Evolutionary conservation across 2,888 invertebrate genomes (phyloP).

Genomic region (Epirrhoe tristata): DNA sequence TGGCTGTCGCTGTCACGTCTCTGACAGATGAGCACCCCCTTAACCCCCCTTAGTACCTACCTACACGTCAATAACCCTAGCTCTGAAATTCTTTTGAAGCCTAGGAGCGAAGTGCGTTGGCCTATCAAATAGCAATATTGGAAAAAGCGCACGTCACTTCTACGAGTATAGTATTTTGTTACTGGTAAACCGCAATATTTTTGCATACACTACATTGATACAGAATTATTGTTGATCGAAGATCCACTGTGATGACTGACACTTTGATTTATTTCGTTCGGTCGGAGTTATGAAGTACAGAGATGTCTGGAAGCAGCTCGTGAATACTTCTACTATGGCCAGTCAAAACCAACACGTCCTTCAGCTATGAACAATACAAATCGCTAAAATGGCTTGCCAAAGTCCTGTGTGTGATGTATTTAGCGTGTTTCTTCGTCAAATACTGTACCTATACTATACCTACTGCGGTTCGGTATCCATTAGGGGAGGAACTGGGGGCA

Average conservation of each 20-base stretch:
- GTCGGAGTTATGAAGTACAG: no score
- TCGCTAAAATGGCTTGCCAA: not conserved
- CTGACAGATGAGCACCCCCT: conserved; percentile 46
- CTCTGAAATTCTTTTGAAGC: conserved; percentile 12
- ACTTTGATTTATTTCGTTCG: no score
- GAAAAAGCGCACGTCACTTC: conserved; percentile 3
- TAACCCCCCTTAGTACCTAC: conserved; percentile 6
- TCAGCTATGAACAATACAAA: not conserved
- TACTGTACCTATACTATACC: not conserved
- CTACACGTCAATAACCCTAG: conserved; percentile 23
- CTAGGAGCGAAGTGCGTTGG: conserved; percentile 15
- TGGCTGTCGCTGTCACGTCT: conserved; percentile 56
- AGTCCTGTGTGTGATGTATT: not conserved
- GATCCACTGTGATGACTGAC: no score
- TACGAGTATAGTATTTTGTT: not conserved
- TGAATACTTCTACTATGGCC: no score
- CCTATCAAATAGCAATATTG: conserved; percentile 12
- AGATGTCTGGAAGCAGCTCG: no score
- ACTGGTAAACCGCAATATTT: not conserved
- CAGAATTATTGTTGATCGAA: no score
- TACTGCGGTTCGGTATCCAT: conserved; percentile 10
- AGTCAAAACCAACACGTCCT: no score
- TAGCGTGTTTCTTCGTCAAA: conserved; percentile 2
- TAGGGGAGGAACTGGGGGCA: conserved; percentile 4
- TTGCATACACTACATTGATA: no score